phyloP scores from a whole-genome alignment of 2,113 vertebrate species.

The Nesogale talazaci region DNA sequence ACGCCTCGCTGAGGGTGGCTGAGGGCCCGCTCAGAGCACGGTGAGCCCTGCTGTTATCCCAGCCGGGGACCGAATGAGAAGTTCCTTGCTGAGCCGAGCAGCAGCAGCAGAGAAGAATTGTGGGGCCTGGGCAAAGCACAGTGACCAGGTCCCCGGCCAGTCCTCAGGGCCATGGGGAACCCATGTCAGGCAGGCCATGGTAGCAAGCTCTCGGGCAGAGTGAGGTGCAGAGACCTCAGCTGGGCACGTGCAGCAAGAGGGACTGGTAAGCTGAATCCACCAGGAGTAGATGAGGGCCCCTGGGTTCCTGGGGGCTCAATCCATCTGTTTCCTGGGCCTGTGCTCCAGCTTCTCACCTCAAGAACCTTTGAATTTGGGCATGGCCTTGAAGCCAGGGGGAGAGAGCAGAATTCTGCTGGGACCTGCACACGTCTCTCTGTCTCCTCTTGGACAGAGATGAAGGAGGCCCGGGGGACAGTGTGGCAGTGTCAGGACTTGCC shows the following conservation, averaged over 20 bases:
- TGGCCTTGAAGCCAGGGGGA: background rate
- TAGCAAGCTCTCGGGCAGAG: background rate
- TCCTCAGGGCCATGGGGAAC: background rate
- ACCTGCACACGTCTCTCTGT: background rate
- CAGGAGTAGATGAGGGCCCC: too few relatives aligned
- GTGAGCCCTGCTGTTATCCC: too few relatives aligned
- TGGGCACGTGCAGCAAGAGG: background rate
- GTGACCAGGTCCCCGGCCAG: background rate
- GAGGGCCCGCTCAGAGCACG: background rate
- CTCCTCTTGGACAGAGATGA: background rate
- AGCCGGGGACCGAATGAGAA: background rate
- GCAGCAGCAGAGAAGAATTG: background rate
- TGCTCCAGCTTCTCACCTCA: background rate
- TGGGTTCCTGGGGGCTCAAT: background rate
- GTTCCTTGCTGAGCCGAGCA: background rate
- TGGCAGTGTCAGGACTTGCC: background rate
- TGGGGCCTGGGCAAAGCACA: background rate
- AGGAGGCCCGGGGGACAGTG: background rate
- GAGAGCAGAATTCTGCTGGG: background rate
- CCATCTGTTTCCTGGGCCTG: background rate
- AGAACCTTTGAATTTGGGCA: background rate
- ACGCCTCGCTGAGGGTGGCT: background rate
- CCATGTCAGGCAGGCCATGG: background rate
- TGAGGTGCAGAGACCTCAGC: background rate
- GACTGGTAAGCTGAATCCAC: too few relatives aligned